Percentiles rank a stretch among this genome's conserved stretches.
Conservation (phyloP, 1,140 invertebrate genomes). For the Ceratosolen fusciceps region DNA sequence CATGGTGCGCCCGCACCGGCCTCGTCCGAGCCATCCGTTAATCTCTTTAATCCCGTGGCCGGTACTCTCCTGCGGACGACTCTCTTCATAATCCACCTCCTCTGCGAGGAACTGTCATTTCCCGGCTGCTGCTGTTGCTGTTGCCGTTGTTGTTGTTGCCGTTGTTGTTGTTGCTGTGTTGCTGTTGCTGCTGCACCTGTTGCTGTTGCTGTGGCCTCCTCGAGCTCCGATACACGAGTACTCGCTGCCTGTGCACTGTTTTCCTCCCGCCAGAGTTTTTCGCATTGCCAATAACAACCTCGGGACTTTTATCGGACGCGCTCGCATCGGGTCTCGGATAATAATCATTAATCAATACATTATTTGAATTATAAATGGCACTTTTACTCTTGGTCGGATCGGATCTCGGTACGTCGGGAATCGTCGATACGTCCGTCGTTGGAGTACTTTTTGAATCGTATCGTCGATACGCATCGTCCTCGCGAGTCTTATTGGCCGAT, state of each 20-base stretch:
- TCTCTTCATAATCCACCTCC: slow-evolving; percentile 45
- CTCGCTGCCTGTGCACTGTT: slow-evolving; percentile 38
- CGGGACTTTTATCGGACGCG: not conserved
- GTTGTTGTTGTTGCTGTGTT: too few species aligned
- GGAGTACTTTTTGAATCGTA: not conserved
- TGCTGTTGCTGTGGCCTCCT: slow-evolving; percentile 8
- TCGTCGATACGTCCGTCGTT: not conserved
- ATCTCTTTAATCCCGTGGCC: slow-evolving; percentile 19
- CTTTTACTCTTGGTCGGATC: slow-evolving; percentile 29
- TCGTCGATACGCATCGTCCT: not conserved
- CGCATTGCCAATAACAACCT: not conserved
- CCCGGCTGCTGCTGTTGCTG: too few species aligned
- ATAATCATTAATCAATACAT: slow-evolving; percentile 2
- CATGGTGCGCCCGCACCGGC: slow-evolving; percentile 7
- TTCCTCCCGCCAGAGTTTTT: not conserved
- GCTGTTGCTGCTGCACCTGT: too few species aligned
- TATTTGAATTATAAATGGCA: slow-evolving; percentile 36
- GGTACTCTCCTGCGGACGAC: slow-evolving; percentile 35
- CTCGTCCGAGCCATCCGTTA: slow-evolving; percentile 4
- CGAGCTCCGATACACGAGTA: slow-evolving; percentile 34
- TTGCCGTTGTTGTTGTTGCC: too few species aligned
- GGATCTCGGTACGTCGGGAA: not conserved
- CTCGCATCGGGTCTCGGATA: not conserved
- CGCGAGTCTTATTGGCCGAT: too few species aligned
- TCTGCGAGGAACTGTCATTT: slow-evolving; percentile 30